Evolutionary conservation across 2,888 invertebrate species (phyloP), one percentile per base, ranked within the genome.

Genomic region (Thymelicus sylvestris): DNA sequence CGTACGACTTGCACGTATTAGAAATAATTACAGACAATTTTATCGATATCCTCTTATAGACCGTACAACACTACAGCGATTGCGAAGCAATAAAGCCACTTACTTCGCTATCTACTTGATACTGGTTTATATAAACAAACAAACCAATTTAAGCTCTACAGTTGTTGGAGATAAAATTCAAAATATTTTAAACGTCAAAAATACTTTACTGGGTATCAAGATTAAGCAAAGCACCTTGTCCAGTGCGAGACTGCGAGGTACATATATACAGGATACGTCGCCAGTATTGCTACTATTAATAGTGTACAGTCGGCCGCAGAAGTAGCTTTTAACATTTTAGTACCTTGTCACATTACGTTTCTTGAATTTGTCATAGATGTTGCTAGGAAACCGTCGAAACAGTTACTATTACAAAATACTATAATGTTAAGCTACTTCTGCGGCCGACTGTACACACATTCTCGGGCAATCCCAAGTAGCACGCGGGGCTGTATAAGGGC

Each of bases 31-130:
- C 38, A 59, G 10, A 12, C 24, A 59, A 48, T 44, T 39, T 13
- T 8, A 60, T 67, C 67, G 67, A 67, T 8, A n/a, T 39, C n/a
- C 38, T 31, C 13, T 7, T 15, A 19, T 13, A 7, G 19, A 41
- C 24, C 24, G 2, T 24, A 52, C 87, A 80, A 75, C 85, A 80
- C 86, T 87, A 84, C 12, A 74, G 65, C 73, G 80, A 85, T 87
- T 86, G 84, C 82, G 68, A 74, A 76, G 78, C 80, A 77, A 75
- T 84, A 81, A 85, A 80, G 81, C 82, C 82, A 83, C 81, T 80
- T 79, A 77, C 75, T 74, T 66, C 72, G 72, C 73, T 77, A 76
- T 77, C 75, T 72, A 72, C 71, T 61, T 67, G 72, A 64, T 67
- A 72, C 64, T 60, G 67, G 62, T 64, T 66, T 48, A n/a, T 15